phyloP scores from a whole-genome alignment of 2,113 vertebrate species.

The Pagrus major region DNA sequence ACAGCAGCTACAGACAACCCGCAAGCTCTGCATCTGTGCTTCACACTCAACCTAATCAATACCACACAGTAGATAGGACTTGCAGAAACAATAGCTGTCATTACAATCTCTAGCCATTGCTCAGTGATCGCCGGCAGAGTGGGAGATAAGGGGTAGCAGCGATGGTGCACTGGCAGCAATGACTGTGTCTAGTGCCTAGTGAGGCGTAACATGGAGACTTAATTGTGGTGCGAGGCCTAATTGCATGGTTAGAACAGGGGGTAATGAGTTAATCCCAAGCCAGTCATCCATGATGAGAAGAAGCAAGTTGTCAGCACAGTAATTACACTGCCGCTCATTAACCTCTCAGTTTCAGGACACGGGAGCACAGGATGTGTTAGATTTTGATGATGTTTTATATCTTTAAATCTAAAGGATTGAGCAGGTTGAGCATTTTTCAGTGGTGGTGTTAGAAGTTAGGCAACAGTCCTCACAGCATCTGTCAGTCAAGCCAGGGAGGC shows the following conservation, averaged over 20 bases:
- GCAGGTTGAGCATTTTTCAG: slow-evolving; percentile 9
- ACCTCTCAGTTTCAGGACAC: slow-evolving; percentile 56
- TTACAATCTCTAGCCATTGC: slow-evolving; percentile 50
- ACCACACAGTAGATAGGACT: slow-evolving; percentile 34
- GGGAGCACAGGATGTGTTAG: slow-evolving; percentile 5
- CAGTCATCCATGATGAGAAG: slow-evolving; percentile 75
- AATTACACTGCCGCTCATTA: slow-evolving; percentile 76
- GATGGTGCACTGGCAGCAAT: slow-evolving; percentile 60
- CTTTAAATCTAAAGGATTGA: slow-evolving; percentile 7
- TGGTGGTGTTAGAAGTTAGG: background rate
- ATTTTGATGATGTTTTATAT: slow-evolving; percentile 16
- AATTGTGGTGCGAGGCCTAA: slow-evolving; percentile 78
- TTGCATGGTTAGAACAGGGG: slow-evolving; percentile 73
- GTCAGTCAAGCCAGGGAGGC: slow-evolving; percentile 28
- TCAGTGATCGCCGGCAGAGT: slow-evolving; percentile 35
- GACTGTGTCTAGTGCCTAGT: slow-evolving; percentile 55
- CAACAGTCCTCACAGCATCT: slow-evolving; percentile 13
- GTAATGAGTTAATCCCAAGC: slow-evolving; percentile 78
- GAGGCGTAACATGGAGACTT: slow-evolving; percentile 68
- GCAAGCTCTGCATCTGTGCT: slow-evolving; percentile 42
- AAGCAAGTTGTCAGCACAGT: slow-evolving; percentile 65
- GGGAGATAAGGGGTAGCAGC: slow-evolving; percentile 59
- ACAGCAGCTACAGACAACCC: slow-evolving; percentile 32
- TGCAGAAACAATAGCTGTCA: slow-evolving; percentile 59
- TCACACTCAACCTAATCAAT: slow-evolving; percentile 61